Conservation (phyloP, 2,113 vertebrate genomes). For the Varanus salvator region DNA sequence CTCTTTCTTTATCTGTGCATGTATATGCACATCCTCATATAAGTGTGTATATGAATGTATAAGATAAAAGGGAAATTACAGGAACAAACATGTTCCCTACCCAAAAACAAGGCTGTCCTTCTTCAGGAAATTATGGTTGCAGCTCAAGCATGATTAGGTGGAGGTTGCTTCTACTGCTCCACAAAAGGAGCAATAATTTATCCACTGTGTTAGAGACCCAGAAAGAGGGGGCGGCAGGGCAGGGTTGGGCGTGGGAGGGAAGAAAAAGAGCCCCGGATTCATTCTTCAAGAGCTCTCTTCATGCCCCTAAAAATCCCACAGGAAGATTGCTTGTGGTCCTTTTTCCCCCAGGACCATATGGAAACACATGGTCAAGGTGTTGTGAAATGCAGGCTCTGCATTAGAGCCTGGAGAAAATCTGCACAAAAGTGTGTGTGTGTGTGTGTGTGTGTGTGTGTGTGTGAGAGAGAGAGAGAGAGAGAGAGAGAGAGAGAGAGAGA, state of each 20-base stretch:
- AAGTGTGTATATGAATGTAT: no score
- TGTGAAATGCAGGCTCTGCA: not conserved
- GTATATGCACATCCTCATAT: no score
- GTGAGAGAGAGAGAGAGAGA: no score
- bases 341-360: not conserved
- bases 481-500: no score
- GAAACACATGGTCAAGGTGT: not conserved
- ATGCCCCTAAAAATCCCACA: not conserved
- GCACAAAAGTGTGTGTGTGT: no score
- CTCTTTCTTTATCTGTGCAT: not conserved
- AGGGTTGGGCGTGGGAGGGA: not conserved
- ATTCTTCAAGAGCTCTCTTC: not conserved
- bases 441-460: no score
- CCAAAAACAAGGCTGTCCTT: constrained; percentile 2
- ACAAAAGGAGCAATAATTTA: not conserved
- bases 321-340: not conserved
- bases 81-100: constrained; percentile 17
- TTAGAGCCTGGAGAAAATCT: not conserved
- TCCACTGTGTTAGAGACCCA: not conserved
- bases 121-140: not conserved
- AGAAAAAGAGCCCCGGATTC: not conserved
- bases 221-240: not conserved
- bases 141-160: not conserved
- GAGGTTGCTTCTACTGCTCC: not conserved
- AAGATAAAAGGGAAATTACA: not conserved